Evolutionary conservation across 2,113 vertebrate species (phyloP).

Genomic region (Tragelaphus imberbis): DNA sequence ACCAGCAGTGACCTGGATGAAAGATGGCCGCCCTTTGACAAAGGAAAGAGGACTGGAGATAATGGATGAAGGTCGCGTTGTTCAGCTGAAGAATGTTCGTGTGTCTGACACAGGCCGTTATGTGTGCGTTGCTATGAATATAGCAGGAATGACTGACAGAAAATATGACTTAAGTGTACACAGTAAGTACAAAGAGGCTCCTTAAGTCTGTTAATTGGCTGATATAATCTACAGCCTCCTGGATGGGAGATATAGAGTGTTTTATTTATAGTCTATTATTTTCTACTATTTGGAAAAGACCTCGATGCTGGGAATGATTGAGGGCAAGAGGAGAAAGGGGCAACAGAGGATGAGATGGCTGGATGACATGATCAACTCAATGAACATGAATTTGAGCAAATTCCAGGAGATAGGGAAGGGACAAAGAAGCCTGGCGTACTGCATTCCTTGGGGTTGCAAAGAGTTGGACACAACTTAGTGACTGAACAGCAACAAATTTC

Average conservation of each 20-base stretch:
- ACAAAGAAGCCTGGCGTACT: background rate
- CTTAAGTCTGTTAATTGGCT: background rate
- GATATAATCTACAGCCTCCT: background rate
- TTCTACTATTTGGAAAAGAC: background rate
- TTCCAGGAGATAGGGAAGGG: background rate
- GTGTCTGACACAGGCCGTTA: slow-evolving; percentile 92
- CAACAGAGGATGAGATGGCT: background rate
- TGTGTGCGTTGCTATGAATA: slow-evolving; percentile 90
- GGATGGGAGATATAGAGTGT: background rate
- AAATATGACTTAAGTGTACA: slow-evolving; percentile 91
- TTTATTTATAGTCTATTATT: background rate
- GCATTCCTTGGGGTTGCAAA: background rate
- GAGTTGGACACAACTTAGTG: background rate
- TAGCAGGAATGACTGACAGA: slow-evolving; percentile 91
- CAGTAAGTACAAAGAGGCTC: slow-evolving; percentile 80
- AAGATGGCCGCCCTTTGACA: slow-evolving; percentile 85
- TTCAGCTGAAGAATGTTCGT: slow-evolving; percentile 83
- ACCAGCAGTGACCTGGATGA: slow-evolving; percentile 90
- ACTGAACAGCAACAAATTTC: background rate
- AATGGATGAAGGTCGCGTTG: slow-evolving; percentile 80
- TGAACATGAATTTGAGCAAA: background rate
- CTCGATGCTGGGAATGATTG: background rate
- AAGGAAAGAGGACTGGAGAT: slow-evolving; percentile 74
- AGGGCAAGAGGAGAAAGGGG: background rate
- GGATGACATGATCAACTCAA: background rate